Base-by-base conservation (phyloP, 2,113 vertebrate genomes). In the Amblyopsis rosae region DNA sequence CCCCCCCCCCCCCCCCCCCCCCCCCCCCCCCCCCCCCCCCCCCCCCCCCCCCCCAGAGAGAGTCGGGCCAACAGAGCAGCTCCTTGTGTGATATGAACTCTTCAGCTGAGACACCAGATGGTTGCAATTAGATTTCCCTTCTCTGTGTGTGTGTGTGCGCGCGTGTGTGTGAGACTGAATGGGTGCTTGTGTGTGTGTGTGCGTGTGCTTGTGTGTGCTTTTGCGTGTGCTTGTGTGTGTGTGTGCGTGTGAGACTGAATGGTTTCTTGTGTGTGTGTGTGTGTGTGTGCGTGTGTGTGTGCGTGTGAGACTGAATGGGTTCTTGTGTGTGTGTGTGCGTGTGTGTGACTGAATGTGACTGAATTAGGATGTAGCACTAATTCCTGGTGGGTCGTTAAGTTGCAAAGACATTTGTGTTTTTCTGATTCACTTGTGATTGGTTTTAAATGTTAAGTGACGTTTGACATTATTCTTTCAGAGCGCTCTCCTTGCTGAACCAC, bases 211-310 rank as follows among this genome's bases (percentile, higher is more conserved):
- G 49, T 53, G 58, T 35, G 19, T 61, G 9, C n/a, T 84, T 81
- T 57, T 77, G 48, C 33, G 87, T 86, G 80, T 74, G 77, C 91
- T 89, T 92, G 88, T 89, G 90, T 92, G 88, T 89, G 91, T 90
- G 88, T 92, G 93, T 91, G 79, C 13, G 19, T 83, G 77, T 76
- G 82, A 79, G 82, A 79, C 84, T 81, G 80, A 71, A 19, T 69
- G 56, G 64, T 74, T 72, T 16, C 53, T 32, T 57, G 17, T 59
- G 53, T 57, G 56, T 65, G 56, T 33, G 48, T 59, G 7, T 78
- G 66, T 72, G 41, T 48, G 26, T 59, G 57, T 58, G 6, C 3
- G 26, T 26, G 56, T 13, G 26, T 13, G 12, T 32, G 19, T 26
- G 9, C 2, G 26, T 26, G 56, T 58, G 26, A 16, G 58, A 81